Conservation (phyloP, 1,140 invertebrate genomes). For the Popillia japonica region DNA sequence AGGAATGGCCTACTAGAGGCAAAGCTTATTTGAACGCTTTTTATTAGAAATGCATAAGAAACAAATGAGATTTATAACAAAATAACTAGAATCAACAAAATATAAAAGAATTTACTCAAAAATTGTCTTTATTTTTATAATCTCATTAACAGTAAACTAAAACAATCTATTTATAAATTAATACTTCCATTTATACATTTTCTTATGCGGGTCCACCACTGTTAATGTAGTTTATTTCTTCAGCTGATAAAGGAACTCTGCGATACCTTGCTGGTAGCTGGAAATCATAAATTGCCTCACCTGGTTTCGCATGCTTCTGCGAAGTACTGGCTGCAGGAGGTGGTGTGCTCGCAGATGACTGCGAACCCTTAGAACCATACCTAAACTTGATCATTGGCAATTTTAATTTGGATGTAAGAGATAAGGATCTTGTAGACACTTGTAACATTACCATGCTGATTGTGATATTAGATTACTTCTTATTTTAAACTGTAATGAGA, state of each 20-base stretch:
- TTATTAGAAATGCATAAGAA: no score
- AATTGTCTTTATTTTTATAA: constrained; percentile 14
- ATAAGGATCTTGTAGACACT: background rate
- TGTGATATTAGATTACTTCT: background rate
- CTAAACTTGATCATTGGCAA: constrained; percentile 28
- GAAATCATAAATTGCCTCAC: constrained; percentile 30
- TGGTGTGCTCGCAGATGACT: background rate
- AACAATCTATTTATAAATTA: constrained; percentile 24
- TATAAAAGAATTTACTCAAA: no score
- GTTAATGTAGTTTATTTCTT: constrained; percentile 37
- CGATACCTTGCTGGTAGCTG: constrained; percentile 19
- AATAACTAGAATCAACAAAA: no score
- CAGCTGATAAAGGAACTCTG: background rate
- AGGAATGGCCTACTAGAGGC: no score
- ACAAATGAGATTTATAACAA: no score
- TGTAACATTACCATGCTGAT: background rate
- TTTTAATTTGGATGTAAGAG: constrained; percentile 21
- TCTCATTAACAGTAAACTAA: constrained; percentile 14
- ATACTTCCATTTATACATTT: background rate
- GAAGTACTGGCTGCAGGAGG: background rate
- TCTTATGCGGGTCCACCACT: constrained; percentile 34
- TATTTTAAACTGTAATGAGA: background rate
- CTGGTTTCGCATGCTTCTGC: constrained; percentile 23
- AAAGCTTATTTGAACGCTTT: no score
- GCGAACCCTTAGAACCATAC: background rate